Evolutionary conservation across 2,888 invertebrate genomes (phyloP), one percentile per base, ranked within the genome.

Genomic region (Drosophila lacicola): DNA sequence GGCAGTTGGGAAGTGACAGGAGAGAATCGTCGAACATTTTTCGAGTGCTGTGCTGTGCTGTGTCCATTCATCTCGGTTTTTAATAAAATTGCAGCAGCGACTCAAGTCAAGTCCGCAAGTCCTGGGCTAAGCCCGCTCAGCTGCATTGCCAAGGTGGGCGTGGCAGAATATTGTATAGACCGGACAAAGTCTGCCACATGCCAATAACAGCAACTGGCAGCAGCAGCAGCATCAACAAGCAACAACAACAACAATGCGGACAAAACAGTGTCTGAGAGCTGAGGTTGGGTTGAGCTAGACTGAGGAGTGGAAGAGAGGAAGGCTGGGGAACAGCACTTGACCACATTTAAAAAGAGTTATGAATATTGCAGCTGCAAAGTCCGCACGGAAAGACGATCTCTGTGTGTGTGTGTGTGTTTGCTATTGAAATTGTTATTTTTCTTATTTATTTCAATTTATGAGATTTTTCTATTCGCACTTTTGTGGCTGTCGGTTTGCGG

Each of bases 381-480:
- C 86, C 51, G 60, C 51, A 41, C 42, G 44, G 53, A 51, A 42
- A 29, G 58, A 47, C 9, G 36, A 11, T 8, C 21, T 17, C 8
- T 13, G 13, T 39, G 53, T 46, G 45, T 49, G 50, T 49, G 42
- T 45, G 44, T 68, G 57, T 62, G 45, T 49, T 65, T 45, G 71
- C 19, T 61, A 64, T 66, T 47, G 85, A 87, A 87, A 82, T 70
- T 71, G 85, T 89, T 89, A 89, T 87, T 85, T 76, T 84, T 64
- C 82, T 84, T 87, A 87, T 89, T 87, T 84, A 89, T 88, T 89
- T 82, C 77, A 89, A 88, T 89, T 89, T 84, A 89, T 74, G 88
- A 79, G 80, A 74, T 77, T 74, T 89, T 88, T 73, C 88, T 72
- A 70, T 88, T 87, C 78, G 63, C 71, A 71, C 71, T 88, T 82